These are phyloP conservation scores for Vanessa atalanta DNA, from an alignment of 1,140 invertebrate genomes.

Conservation along the genomic window DNA sequence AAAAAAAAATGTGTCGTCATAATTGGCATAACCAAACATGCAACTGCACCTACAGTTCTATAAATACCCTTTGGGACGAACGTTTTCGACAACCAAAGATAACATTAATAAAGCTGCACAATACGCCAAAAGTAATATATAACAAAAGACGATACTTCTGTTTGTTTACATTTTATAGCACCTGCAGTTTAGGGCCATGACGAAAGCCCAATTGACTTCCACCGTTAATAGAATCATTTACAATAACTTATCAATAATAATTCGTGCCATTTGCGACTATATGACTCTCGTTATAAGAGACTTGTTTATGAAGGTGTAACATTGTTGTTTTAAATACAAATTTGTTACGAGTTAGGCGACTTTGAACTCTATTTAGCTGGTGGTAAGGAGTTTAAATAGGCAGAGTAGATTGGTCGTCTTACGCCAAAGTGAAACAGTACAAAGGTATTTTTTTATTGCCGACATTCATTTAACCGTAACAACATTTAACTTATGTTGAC, in stretches of 20 bases:
- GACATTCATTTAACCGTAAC: conserved; percentile 18
- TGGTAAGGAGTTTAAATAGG: not conserved
- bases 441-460: conserved; percentile 12
- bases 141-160: conserved; percentile 5
- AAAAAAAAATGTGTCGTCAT: too few species aligned
- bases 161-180: conserved; percentile 26
- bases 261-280: not conserved
- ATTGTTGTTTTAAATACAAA: not conserved
- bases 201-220: conserved; percentile 25
- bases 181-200: conserved; percentile 32
- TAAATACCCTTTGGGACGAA: not conserved
- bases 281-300: not conserved
- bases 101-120: not conserved
- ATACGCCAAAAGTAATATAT: not conserved
- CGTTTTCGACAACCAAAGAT: not conserved
- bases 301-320: not conserved
- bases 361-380: not conserved
- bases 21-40: too few species aligned
- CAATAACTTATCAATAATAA: not conserved
- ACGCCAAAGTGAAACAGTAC: conserved; percentile 10
- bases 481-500: conserved; percentile 12
- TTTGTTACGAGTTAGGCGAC: not conserved
- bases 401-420: not conserved
- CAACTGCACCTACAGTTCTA: too few species aligned
- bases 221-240: conserved; percentile 23